A percentile compares a stretch with the other conserved stretches of the same genome.
Conservation (phyloP, 1,140 invertebrate species). For the Druon quercuslanigerum region DNA sequence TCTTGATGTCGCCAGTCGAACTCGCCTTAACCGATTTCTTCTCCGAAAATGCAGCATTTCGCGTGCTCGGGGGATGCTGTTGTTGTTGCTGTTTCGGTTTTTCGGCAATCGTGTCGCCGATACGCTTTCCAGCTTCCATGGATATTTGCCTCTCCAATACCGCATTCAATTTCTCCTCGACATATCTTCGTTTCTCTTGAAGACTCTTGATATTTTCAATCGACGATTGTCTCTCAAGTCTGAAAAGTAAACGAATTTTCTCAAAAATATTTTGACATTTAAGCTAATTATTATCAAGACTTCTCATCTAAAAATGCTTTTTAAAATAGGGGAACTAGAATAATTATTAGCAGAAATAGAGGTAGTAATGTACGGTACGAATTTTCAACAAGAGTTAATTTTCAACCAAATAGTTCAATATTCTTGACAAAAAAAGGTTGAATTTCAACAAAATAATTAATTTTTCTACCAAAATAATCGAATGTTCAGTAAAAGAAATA, state of each 20-base stretch:
- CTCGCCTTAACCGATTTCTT: slow-evolving; percentile 61
- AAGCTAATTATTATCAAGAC: no score
- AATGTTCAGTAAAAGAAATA: no score
- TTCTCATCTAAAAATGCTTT: no score
- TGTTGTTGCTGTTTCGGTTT: slow-evolving; percentile 31
- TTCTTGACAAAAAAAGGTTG: no score
- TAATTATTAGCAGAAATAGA: no score
- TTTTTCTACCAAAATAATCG: no score
- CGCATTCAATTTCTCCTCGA: slow-evolving; percentile 72
- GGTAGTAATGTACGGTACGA: no score
- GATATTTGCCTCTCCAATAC: slow-evolving; percentile 70
- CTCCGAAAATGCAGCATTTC: slow-evolving; percentile 41
- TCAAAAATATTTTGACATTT: not conserved
- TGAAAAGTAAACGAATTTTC: slow-evolving; percentile 41
- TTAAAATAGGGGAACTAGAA: no score
- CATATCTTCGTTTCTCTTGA: slow-evolving; percentile 69
- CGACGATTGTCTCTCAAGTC: slow-evolving; percentile 47
- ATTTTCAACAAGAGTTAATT: no score
- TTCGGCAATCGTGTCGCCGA: slow-evolving; percentile 38
- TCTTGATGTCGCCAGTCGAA: slow-evolving; percentile 68
- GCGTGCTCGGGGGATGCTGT: slow-evolving; percentile 22
- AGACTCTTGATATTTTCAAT: slow-evolving; percentile 59
- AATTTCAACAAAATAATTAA: no score
- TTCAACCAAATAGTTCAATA: no score
- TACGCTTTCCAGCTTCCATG: slow-evolving; percentile 58